These are phyloP conservation scores for Torymus auratus DNA, from an alignment of 2,888 invertebrate genomes.

Conservation along the genomic window DNA sequence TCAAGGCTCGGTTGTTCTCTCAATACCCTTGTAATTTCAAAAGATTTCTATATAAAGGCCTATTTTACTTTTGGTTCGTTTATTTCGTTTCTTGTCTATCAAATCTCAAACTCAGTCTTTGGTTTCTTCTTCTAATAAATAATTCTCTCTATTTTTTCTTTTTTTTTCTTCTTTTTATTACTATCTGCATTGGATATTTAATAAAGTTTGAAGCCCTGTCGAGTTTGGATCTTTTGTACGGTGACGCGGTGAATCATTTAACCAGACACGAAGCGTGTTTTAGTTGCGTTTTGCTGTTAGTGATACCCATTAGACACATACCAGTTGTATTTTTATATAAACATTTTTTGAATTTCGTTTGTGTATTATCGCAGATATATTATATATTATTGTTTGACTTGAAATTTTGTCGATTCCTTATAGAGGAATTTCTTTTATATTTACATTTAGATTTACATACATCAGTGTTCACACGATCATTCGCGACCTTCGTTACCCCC, in stretches of 20 bases:
- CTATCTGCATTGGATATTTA: neutral
- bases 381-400: slow-evolving; percentile 1
- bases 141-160: neutral
- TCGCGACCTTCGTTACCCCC: slow-evolving; percentile 28
- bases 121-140: no score
- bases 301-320: slow-evolving; percentile 28
- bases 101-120: no score
- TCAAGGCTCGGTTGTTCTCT: slow-evolving; percentile 61
- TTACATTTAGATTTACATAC: slow-evolving; percentile 43
- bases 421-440: slow-evolving; percentile 43
- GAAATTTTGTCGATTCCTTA: slow-evolving; percentile 25
- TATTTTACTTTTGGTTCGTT: no score
- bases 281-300: slow-evolving; percentile 41
- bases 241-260: slow-evolving; percentile 11
- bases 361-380: slow-evolving; percentile 9
- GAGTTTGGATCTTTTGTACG: slow-evolving; percentile 31
- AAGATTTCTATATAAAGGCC: no score
- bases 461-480: slow-evolving; percentile 30
- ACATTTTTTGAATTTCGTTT: slow-evolving; percentile 19
- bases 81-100: no score
- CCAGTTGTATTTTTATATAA: slow-evolving; percentile 31
- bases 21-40: slow-evolving; percentile 6
- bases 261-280: slow-evolving; percentile 46
- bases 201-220: slow-evolving; percentile 40
- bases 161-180: neutral